Base-by-base conservation (phyloP, 2,113 vertebrate genomes). In the Corythornis vintsioides region DNA sequence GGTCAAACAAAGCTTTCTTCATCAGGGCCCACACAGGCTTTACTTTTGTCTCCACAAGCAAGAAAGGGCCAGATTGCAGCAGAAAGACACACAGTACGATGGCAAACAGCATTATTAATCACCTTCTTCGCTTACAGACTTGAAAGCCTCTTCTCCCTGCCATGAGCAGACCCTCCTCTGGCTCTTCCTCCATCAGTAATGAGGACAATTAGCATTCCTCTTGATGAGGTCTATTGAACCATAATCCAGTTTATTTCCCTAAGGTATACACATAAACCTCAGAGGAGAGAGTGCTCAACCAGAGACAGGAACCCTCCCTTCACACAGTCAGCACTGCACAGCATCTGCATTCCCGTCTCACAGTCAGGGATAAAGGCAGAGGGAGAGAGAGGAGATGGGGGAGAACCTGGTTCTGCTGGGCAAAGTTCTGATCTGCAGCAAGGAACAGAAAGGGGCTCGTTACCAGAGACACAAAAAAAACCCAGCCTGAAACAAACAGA, bases 361-460 rank as follows among this genome's bases (percentile, higher is more conserved):
- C 56, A 38, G 40, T 56, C 53, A 72, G 0, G 13, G 4, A 38
- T 5, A 42, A 31, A 14, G 15, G 7, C 4, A 21, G 2, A 2
- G 8, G 4, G 9, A 22, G 28, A 38, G 43, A 11, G 13, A 17
- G 13, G 14, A 19, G 38, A 38, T 38, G 38, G 4, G 52, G 28
- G 19, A 70, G 55, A 35, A 35, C 1, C 1, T 5, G 3, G n/a
- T 26, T 59, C 21, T 53, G 57, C 47, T 48, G 33, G 2, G 7
- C 45, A 9, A 50, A 61, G 25, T 28, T 7, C 29, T 33, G 10
- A 13, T 40, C 43, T 24, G 21, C 9, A 1, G 25, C 10, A 8
- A 75, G 55, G 60, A 52, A 26, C 7, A 22, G 63, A 48, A 61
- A 45, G 86, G 33, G 47, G 18, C 14, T 77, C 7, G 0, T 67